Base-by-base conservation (phyloP, 2,113 vertebrate genomes). In the Phaethon lepturus region DNA sequence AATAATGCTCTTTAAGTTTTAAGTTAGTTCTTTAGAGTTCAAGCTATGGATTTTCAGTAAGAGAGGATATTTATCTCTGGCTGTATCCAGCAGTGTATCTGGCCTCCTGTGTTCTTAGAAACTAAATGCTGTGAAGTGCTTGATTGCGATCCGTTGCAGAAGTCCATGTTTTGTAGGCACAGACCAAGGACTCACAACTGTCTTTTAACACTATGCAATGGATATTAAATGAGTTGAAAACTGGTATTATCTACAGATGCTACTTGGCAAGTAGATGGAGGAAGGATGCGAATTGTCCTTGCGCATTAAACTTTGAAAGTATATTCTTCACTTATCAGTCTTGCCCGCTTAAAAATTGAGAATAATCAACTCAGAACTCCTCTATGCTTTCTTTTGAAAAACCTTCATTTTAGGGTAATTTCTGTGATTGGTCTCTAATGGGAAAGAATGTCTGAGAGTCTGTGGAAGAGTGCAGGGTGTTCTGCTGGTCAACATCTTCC, bases 151-250 rank as follows among this genome's bases (percentile, higher is more conserved):
- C 44, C 72, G 38, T 55, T 75, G 62, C 40, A 90, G 83, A 88
- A 73, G 40, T 56, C 42, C 14, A 33, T 7, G 0, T 83, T 76
- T 83, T 60, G 15, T 42, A 44, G 58, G 44, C 11, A 6, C 24
- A 74, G 33, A 56, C 40, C 17, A 66, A 73, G 72, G 56, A 20
- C 40, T 76, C 3, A 2, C 5, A 8, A 33, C 23, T 83, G 5
- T 14, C 83, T 82, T 86, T 73, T 44, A 84, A 29, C 13, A 53
- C 33, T 64, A 2, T 44, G 16, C 11, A 82, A 35, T 0, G 0
- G 42, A 20, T 85, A 58, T 20, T 66, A 44, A 77, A 45, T 45
- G 17, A 78, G 7, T 75, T 81, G 40, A 78, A 89, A 93, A 74
- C 29, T 45, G 42, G 2, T 77, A 23, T 59, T 75, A 26, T 52